Conservation (phyloP, 2,797 vertebrate species). For the Nannoperca australis region DNA sequence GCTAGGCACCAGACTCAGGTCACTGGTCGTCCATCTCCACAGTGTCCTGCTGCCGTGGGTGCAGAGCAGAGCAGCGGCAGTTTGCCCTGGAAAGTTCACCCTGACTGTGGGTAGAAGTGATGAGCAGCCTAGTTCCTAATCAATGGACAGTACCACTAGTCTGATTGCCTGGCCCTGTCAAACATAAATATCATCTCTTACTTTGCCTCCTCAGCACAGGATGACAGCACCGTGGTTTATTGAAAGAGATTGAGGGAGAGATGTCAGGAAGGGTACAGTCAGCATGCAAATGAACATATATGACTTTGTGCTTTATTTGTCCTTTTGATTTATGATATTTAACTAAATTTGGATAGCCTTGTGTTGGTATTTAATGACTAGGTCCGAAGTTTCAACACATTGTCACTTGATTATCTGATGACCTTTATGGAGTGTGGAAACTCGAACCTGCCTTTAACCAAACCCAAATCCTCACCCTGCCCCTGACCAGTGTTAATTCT, state of each 20-base stretch:
- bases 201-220: constrained; percentile 37
- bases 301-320: neutral
- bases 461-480: constrained; percentile 11
- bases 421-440: constrained; percentile 35
- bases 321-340: neutral
- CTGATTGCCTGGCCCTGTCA: constrained; percentile 35
- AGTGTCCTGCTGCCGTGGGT: constrained; percentile 34
- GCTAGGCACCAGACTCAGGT: constrained; percentile 17
- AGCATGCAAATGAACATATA: neutral
- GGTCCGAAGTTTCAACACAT: neutral
- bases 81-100: constrained; percentile 58
- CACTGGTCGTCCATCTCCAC: constrained; percentile 44
- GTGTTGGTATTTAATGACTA: neutral
- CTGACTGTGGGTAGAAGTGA: constrained; percentile 54
- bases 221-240: constrained; percentile 45
- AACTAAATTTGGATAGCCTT: neutral
- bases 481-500: constrained; percentile 24
- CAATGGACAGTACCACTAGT: constrained; percentile 45
- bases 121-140: constrained; percentile 54
- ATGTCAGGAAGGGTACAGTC: constrained; percentile 9
- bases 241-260: constrained; percentile 23
- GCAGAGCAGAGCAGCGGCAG: constrained; percentile 35
- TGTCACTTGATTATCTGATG: constrained; percentile 37
- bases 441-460: constrained; percentile 22
- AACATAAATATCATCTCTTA: constrained; percentile 58